These are phyloP conservation scores for Grammomys surdaster DNA, from an alignment of 2,113 vertebrate genomes.

Conservation along the genomic window DNA sequence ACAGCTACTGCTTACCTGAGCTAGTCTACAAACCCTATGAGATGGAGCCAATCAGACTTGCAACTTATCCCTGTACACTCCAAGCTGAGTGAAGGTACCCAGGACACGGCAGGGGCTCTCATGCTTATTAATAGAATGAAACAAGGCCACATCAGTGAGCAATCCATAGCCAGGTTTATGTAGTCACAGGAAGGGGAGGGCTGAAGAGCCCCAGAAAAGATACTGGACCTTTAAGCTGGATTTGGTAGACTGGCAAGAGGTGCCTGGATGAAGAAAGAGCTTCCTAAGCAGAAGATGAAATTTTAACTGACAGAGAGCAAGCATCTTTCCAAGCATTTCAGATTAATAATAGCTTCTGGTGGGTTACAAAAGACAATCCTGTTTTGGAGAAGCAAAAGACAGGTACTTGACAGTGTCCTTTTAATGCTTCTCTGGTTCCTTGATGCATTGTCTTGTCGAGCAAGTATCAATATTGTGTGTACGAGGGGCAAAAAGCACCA, in stretches of 20 bases:
- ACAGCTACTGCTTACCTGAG: background rate
- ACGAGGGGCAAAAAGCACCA: slow-evolving; percentile 71
- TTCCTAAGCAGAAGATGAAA: background rate
- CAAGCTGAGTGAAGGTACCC: background rate
- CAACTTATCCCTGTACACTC: background rate
- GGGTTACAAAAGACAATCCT: background rate
- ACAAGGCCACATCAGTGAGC: background rate
- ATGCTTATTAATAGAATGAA: background rate
- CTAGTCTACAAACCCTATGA: background rate
- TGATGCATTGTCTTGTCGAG: slow-evolving; percentile 80
- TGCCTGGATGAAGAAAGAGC: background rate
- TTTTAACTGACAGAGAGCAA: slow-evolving; percentile 48
- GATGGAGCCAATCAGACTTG: background rate
- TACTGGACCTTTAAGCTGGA: background rate
- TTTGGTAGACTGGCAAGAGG: background rate
- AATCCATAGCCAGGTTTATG: background rate
- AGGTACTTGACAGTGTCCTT: slow-evolving; percentile 73
- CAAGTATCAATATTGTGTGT: slow-evolving; percentile 71
- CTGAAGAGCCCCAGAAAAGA: background rate
- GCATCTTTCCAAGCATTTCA: slow-evolving; percentile 61
- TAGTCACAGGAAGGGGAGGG: background rate
- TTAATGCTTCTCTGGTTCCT: slow-evolving; percentile 65
- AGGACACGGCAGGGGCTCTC: background rate
- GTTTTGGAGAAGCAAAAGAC: slow-evolving; percentile 72
- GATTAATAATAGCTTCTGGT: slow-evolving; percentile 51